Conservation (phyloP, 2,113 vertebrate species). For the Nothoprocta pentlandii region DNA sequence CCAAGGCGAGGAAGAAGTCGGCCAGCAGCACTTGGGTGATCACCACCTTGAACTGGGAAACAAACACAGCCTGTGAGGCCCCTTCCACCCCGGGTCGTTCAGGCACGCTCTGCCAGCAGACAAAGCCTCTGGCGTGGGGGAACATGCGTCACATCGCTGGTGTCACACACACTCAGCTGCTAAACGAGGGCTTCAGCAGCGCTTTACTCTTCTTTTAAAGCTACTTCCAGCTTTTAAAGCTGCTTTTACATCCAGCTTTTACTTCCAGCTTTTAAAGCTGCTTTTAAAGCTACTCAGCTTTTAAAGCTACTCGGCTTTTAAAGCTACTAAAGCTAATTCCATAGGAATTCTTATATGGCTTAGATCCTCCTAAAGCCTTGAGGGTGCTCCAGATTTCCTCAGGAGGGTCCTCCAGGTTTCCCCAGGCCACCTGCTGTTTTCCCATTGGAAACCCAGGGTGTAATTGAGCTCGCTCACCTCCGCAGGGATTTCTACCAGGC, state of each 20-base stretch:
- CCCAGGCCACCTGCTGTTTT: accelerated
- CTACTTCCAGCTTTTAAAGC: too few relatives aligned
- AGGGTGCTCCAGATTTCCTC: background rate
- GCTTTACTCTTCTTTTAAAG: accelerated
- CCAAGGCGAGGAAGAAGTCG: constrained; percentile 89
- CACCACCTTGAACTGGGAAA: constrained; percentile 89
- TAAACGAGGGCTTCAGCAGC: background rate
- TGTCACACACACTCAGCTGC: background rate
- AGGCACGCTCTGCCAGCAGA: background rate
- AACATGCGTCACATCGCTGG: accelerated
- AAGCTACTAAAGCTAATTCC: too few relatives aligned
- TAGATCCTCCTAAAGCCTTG: background rate
- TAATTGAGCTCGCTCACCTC: constrained; percentile 80
- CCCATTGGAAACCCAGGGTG: accelerated
- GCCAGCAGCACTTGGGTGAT: constrained; percentile 89
- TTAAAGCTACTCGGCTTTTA: too few relatives aligned
- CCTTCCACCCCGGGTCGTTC: too few relatives aligned
- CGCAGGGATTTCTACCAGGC: constrained; percentile 92
- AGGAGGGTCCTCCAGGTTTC: background rate
- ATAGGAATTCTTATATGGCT: accelerated
- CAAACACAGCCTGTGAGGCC: accelerated
- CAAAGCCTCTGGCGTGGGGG: background rate
- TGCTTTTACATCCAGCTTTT: too few relatives aligned
- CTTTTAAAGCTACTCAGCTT: too few relatives aligned
- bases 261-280: too few relatives aligned